Evolutionary conservation across 2,888 invertebrate genomes (phyloP).

Genomic region (Thera britannica): DNA sequence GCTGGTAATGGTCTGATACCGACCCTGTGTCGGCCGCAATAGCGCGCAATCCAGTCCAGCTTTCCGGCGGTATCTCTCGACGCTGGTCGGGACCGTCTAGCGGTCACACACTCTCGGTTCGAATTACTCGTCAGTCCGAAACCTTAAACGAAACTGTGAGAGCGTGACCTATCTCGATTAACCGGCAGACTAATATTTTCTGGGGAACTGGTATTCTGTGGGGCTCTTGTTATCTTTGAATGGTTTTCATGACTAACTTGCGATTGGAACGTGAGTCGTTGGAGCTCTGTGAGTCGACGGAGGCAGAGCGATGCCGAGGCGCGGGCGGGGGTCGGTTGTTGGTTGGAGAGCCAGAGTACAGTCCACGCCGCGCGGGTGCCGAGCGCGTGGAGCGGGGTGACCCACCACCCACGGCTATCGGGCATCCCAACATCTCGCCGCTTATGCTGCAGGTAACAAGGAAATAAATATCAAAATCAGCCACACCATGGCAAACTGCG

Average conservation of each 20-base stretch:
- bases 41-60: no score
- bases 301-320: slow-evolving; percentile 88
- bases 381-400: slow-evolving; percentile 93
- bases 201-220: no score
- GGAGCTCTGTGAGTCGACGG: slow-evolving; percentile 95
- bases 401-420: slow-evolving; percentile 68
- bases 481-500: no score
- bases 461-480: neutral
- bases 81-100: no score
- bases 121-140: no score
- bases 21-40: no score
- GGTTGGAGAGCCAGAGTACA: slow-evolving; percentile 89
- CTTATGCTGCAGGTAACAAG: slow-evolving; percentile 55
- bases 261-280: slow-evolving; percentile 92
- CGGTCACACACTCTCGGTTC: no score
- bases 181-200: no score
- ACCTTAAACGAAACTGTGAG: no score
- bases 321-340: slow-evolving; percentile 93
- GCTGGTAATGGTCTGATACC: no score
- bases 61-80: no score
- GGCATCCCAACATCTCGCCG: slow-evolving; percentile 69
- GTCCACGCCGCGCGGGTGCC: slow-evolving; percentile 89
- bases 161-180: no score
- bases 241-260: slow-evolving; percentile 78
- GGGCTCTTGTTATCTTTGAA: neutral